These are phyloP conservation scores for Platanista minor DNA, from an alignment of 2,113 vertebrate genomes.

Conservation along the genomic window DNA sequence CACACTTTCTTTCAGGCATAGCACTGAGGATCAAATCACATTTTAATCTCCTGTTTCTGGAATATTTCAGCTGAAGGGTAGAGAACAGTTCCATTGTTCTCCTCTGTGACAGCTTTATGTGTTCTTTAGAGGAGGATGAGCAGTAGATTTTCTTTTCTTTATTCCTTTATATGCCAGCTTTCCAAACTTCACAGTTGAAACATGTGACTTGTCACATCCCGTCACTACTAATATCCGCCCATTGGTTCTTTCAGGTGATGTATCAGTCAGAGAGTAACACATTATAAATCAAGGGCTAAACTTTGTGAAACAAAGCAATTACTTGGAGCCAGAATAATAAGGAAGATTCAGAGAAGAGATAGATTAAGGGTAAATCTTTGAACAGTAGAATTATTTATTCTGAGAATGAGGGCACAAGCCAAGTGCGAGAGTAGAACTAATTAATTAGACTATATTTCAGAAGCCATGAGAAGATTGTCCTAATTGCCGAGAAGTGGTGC, in stretches of 20 bases:
- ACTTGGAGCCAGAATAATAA: not conserved
- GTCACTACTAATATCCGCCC: constrained; percentile 26
- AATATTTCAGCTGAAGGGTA: constrained; percentile 55
- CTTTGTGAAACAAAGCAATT: not conserved
- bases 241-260: not conserved
- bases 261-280: not conserved
- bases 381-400: not conserved
- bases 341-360: not conserved
- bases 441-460: not conserved
- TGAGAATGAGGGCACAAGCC: not conserved
- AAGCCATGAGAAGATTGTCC: not conserved
- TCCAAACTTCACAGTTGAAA: constrained; percentile 56
- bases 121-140: constrained; percentile 51
- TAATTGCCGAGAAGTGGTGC: not conserved
- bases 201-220: constrained; percentile 54
- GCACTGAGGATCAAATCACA: not conserved
- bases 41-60: constrained; percentile 38
- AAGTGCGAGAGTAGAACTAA: not conserved
- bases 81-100: constrained; percentile 50
- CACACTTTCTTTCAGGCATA: not conserved
- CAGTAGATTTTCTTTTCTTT: constrained; percentile 42
- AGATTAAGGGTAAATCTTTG: not conserved
- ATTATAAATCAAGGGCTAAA: not conserved
- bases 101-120: constrained; percentile 56
- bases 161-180: constrained; percentile 53